A percentile compares a stretch with the other conserved stretches of the same genome.
Conservation (phyloP, 2,888 invertebrate genomes). For the Drosophila melanosoma region DNA sequence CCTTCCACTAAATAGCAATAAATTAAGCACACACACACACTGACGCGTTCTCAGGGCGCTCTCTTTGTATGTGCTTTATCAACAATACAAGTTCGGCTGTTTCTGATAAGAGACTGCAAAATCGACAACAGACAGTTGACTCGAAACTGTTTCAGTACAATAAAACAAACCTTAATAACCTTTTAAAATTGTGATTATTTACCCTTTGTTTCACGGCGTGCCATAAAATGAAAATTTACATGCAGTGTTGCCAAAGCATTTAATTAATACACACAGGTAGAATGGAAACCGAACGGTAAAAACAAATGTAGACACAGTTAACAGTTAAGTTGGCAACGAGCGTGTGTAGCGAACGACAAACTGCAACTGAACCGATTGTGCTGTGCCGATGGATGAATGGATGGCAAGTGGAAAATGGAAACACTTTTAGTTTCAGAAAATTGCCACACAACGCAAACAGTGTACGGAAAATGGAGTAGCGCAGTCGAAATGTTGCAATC, state of each 20-base stretch:
- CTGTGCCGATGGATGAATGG: constrained; percentile 7
- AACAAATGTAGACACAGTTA: constrained; percentile 11
- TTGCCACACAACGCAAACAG: constrained; percentile 34
- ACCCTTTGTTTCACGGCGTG: constrained; percentile 30
- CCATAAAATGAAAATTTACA: constrained; percentile 5
- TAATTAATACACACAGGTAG: constrained; percentile 15
- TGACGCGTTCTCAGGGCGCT: constrained; percentile 1
- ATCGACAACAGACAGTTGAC: constrained; percentile 36
- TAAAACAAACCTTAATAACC: not conserved
- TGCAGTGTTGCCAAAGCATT: constrained; percentile 20
- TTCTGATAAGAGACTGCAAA: constrained; percentile 48
- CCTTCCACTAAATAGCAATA: constrained; percentile 3
- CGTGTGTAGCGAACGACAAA: constrained; percentile 71
- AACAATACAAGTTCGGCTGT: constrained; percentile 39
- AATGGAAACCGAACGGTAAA: constrained; percentile 29
- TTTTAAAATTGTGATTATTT: constrained; percentile 18
- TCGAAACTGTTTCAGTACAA: constrained; percentile 8
- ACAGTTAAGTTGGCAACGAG: constrained; percentile 29
- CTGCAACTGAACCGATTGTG: constrained; percentile 65
- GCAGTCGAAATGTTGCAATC: constrained; percentile 57
- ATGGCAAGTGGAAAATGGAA: constrained; percentile 43
- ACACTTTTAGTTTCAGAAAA: constrained; percentile 34
- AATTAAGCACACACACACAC: not conserved
- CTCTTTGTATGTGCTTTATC: constrained; percentile 38
- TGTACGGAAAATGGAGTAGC: constrained; percentile 67